Evolutionary conservation across 2,113 vertebrate species (phyloP).

Genomic region (Cichladusa arquata): DNA sequence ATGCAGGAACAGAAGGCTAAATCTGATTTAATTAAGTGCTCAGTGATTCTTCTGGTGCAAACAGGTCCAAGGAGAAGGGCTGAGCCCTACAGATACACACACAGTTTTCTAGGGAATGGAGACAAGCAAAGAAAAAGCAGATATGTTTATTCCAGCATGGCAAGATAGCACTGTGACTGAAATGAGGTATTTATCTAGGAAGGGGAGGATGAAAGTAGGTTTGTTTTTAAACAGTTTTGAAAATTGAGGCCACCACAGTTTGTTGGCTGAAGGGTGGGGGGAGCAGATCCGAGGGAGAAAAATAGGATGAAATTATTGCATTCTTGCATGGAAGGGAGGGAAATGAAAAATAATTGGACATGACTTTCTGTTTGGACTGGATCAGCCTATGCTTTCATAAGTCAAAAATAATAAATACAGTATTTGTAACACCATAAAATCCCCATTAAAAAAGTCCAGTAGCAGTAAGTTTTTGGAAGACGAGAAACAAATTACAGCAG

Average conservation of each 20-base stretch:
- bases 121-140: not conserved
- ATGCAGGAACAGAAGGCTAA: not conserved
- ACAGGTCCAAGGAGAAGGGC: not conserved
- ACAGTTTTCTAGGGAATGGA: not conserved
- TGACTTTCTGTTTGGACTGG: slow-evolving; percentile 31
- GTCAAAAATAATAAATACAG: slow-evolving; percentile 32
- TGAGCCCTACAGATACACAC: rapidly evolving
- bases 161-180: not conserved
- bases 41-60: not conserved
- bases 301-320: not conserved
- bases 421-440: slow-evolving; percentile 23
- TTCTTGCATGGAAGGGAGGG: not conserved
- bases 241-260: not conserved
- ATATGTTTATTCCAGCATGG: not conserved
- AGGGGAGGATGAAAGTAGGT: not conserved
- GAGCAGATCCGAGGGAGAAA: not conserved
- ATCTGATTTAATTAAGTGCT: not conserved
- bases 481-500: not conserved
- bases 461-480: slow-evolving; percentile 27
- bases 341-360: not conserved
- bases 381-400: not conserved
- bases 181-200: not conserved
- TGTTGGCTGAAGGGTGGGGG: not conserved
- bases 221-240: not conserved
- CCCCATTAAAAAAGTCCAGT: not conserved